Evolutionary conservation across 2,888 invertebrate genomes (phyloP).

Genomic region (Cephus pygmeus): DNA sequence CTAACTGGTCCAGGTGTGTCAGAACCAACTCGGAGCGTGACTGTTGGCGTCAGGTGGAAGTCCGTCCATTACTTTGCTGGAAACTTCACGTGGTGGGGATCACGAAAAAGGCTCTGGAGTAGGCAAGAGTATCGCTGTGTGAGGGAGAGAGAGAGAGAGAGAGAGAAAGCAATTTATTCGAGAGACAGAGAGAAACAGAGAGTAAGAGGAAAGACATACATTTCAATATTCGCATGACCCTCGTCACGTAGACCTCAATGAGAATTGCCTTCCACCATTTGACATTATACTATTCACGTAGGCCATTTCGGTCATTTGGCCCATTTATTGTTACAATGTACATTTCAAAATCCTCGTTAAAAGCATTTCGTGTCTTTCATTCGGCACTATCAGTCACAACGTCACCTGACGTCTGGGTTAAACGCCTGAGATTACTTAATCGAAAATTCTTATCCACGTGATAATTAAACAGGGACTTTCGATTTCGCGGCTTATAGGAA

Average conservation of each 20-base stretch:
- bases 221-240: not conserved
- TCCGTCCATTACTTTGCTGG: not conserved
- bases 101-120: not conserved
- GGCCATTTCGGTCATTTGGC: not conserved
- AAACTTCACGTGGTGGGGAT: not conserved
- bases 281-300: not conserved
- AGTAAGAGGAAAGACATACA: not conserved
- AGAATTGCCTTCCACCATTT: not conserved
- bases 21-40: not conserved
- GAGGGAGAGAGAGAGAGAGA: not conserved
- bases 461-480: not conserved
- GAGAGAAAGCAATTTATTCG: too few species aligned
- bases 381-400: not conserved
- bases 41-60: not conserved
- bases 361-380: not conserved
- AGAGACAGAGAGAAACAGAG: not conserved
- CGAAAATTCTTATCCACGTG: not conserved
- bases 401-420: not conserved
- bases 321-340: not conserved
- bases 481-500: rapidly evolving
- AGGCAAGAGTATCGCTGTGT: not conserved
- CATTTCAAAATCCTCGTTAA: not conserved
- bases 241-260: not conserved
- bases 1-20: not conserved
- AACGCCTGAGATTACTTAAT: not conserved